Base-by-base conservation (phyloP, 23 tunicate genomes). In the Halocynthia aurantium region DNA sequence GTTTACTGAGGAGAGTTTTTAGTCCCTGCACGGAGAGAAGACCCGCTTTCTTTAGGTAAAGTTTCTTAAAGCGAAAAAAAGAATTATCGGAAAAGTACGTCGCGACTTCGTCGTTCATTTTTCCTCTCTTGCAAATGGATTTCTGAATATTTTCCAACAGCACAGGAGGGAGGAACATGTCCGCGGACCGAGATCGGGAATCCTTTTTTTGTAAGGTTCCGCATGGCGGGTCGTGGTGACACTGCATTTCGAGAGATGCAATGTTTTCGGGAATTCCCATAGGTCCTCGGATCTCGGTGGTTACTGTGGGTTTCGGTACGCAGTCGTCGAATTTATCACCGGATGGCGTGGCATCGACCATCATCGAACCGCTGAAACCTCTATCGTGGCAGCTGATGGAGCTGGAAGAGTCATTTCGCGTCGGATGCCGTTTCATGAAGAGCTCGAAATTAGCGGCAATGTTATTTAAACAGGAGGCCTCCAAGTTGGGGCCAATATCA, bases 291-390 rank as follows among this genome's bases (percentile, higher is more conserved):
- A 53, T 13, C 9, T 74, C 78, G 9, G 19, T 44, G 8, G 78
- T 21, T 0, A 64, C 22, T 54, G 56, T 19, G 19, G 53, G 31
- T 53, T 62, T 22, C 57, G 78, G 13, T 51, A 6, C 78, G 21
- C 78, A 74, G 9, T 74, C 78, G 64, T 54, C 56, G n/a, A 64
- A n/a, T 12, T 54, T 50, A 8, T 74, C 78, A 74, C 64, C 17
- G 17, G 61, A 8, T 22, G 55, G 40, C 12, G 62, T 74, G 55
- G 6, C 51, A 8, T 53, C 50, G 15, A 10, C 17, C 64, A 74
- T 74, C 22, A 54, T 53, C 50, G 78, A 74, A 15, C 78, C 78
- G 31, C 78, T 74, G 56, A 74, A 22, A n/a, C 78, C 78, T 13
- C 50, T 21, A 56, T 74, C 78, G 15, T 62, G 50, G 57, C n/a